Conservation (phyloP, 2,888 invertebrate species). For the Ophioninae sp. region DNA sequence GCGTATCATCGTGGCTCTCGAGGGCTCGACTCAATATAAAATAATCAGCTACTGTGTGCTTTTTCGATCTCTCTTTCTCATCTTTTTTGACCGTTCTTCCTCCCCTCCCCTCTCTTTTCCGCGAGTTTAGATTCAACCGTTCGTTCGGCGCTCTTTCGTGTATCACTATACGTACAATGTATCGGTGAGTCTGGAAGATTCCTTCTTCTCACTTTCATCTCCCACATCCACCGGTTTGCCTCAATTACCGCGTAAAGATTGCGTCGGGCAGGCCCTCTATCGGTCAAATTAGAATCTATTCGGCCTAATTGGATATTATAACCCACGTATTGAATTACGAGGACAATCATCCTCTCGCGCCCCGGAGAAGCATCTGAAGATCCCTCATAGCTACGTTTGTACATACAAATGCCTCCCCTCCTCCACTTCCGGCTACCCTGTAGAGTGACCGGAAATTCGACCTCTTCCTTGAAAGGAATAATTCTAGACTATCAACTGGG, state of each 20-base stretch:
- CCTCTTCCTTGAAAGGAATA: too few relatives aligned
- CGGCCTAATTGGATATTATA: slow-evolving; percentile 77
- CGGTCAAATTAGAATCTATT: slow-evolving; percentile 77
- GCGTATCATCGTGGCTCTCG: slow-evolving; percentile 42
- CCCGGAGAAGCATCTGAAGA: slow-evolving; percentile 11
- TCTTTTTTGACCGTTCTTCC: too few relatives aligned
- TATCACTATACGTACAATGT: slow-evolving; percentile 40
- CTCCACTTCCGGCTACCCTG: not conserved
- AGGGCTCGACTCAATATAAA: slow-evolving; percentile 68
- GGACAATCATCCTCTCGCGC: slow-evolving; percentile 66
- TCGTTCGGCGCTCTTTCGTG: not conserved
- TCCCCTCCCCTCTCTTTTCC: slow-evolving; percentile 23
- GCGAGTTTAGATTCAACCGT: slow-evolving; percentile 36
- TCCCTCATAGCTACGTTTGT: not conserved
- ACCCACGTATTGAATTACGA: slow-evolving; percentile 72
- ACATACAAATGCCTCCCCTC: not conserved
- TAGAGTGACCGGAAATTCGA: not conserved
- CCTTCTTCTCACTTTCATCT: slow-evolving; percentile 64
- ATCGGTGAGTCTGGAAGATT: slow-evolving; percentile 46
- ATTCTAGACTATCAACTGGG: too few relatives aligned
- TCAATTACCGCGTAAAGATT: slow-evolving; percentile 72
- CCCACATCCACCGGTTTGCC: slow-evolving; percentile 66
- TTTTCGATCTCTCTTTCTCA: slow-evolving; percentile 39
- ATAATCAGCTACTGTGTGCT: slow-evolving; percentile 74
- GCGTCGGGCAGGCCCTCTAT: slow-evolving; percentile 69